Base-by-base conservation (phyloP, 2,888 invertebrate genomes). In the Alcis repandata region DNA sequence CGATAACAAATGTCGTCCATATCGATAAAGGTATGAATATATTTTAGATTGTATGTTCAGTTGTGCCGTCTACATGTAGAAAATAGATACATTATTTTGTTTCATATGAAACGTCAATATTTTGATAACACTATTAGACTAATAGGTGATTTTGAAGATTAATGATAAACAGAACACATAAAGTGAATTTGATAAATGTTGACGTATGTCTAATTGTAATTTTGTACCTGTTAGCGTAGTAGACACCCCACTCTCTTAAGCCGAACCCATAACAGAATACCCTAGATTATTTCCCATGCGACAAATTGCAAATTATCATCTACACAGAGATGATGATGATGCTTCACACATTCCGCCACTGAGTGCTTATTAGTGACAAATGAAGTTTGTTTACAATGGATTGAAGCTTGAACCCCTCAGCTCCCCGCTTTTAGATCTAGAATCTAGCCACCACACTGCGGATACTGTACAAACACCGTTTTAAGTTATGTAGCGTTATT, bases 191-290 rank as follows among this genome's bases (percentile, higher is more conserved):
- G 41, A 68, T 52, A 48, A 73, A 83, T 81, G 75, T 79, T 75
- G 74, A 74, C 76, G 75, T 72, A 66, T 60, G 32, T 20, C 41
- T 56, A 46, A 33, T 56, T 43, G 17, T 56, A 76, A 71, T 76
- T 75, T 82, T 82, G 80, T 78, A 73, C 83, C 79, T 79, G 75
- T 79, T 77, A 82, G 75, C 71, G 83, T 89, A 90, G 90, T 80
- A 84, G 88, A 91, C 86, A 84, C 85, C 91, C 90, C 89, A 87
- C 87, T 91, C 91, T 92, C 91, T 92, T 79, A 90, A 92, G 92
- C 92, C 92, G 92, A 92, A 93, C 92, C 93, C 92, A 80, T 90
- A 91, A 91, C 91, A 89, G 85, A 82, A 78, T 83, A 83, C 82
- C 84, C 77, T 82, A 77, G 63, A 78, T 75, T 79, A 79, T 73